These are phyloP conservation scores for Pachypanchax playfairii DNA, from an alignment of 2,113 vertebrate species.

Conservation along the genomic window DNA sequence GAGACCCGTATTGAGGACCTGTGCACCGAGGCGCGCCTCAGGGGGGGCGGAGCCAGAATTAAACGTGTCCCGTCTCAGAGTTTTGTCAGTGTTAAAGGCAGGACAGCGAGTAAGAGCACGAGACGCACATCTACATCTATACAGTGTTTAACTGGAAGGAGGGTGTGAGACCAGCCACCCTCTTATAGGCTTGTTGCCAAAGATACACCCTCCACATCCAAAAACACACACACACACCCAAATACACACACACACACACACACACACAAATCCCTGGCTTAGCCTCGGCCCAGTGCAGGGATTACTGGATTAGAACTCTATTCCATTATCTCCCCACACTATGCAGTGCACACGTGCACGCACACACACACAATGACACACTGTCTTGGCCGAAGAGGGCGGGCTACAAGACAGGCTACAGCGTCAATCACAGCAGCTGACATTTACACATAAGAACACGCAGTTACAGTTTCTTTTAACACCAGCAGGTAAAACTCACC, in stretches of 20 bases:
- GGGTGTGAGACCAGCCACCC: constrained; percentile 64
- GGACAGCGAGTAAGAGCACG: constrained; percentile 40
- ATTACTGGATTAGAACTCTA: constrained; percentile 84
- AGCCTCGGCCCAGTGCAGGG: constrained; percentile 80
- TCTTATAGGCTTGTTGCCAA: constrained; percentile 69
- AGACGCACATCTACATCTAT: constrained; percentile 45
- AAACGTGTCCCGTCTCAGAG: constrained; percentile 60
- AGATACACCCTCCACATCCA: constrained; percentile 46
- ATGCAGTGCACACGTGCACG: constrained; percentile 25
- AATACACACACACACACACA: constrained; percentile 34
- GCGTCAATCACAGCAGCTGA: constrained; percentile 58
- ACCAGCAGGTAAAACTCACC: neutral
- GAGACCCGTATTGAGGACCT: constrained; percentile 62
- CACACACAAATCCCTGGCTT: constrained; percentile 77
- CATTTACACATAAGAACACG: constrained; percentile 53
- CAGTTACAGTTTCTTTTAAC: constrained; percentile 30
- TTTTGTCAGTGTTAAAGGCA: constrained; percentile 60
- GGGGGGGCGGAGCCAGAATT: constrained; percentile 70
- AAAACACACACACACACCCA: constrained; percentile 1
- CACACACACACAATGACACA: constrained; percentile 40
- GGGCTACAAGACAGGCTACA: constrained; percentile 56
- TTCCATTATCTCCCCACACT: constrained; percentile 82
- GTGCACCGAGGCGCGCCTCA: constrained; percentile 55
- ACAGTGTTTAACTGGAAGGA: constrained; percentile 57
- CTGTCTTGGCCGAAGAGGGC: constrained; percentile 55